phyloP scores from a whole-genome alignment of 2,797 vertebrate species.

The Echeneis naucrates region DNA sequence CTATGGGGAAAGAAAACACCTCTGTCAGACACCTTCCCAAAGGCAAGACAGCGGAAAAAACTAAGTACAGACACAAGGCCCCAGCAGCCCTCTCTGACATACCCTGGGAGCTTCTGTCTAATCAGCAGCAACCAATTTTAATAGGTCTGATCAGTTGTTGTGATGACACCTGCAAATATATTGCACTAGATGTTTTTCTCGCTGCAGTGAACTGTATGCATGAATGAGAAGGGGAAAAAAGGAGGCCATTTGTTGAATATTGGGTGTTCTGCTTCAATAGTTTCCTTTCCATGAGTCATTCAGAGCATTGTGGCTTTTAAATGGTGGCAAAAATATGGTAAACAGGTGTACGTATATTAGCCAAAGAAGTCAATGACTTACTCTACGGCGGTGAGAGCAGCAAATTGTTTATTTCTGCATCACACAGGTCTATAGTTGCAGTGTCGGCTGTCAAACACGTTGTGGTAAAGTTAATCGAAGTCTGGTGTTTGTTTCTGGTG shows the following conservation, averaged over 20 bases:
- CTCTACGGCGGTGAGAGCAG: not conserved
- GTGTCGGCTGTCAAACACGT: not conserved
- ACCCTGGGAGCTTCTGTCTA: conserved; percentile 36
- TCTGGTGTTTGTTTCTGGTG: not conserved
- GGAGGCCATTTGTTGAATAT: conserved; percentile 55
- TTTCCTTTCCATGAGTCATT: conserved; percentile 72
- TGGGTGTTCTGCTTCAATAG: conserved; percentile 62
- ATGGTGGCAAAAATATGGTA: conserved; percentile 35
- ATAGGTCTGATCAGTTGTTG: conserved; percentile 10
- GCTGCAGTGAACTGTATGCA: conserved; percentile 38
- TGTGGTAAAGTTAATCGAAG: too few relatives aligned
- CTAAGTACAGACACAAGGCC: conserved; percentile 45
- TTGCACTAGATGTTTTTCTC: conserved; percentile 13
- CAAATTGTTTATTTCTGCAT: not conserved
- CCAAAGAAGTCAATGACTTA: not conserved
- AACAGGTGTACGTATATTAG: conserved; percentile 32
- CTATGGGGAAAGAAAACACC: conserved; percentile 37
- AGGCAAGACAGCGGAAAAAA: conserved; percentile 76
- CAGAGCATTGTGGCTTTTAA: conserved; percentile 39
- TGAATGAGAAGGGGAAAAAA: conserved; percentile 46
- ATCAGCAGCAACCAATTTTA: conserved; percentile 51
- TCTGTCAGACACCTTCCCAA: conserved; percentile 68
- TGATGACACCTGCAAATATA: not conserved
- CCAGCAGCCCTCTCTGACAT: conserved; percentile 23
- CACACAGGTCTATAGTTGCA: not conserved